Evolutionary conservation across 1,140 invertebrate species (phyloP).

Genomic region (Carposina sasakii): DNA sequence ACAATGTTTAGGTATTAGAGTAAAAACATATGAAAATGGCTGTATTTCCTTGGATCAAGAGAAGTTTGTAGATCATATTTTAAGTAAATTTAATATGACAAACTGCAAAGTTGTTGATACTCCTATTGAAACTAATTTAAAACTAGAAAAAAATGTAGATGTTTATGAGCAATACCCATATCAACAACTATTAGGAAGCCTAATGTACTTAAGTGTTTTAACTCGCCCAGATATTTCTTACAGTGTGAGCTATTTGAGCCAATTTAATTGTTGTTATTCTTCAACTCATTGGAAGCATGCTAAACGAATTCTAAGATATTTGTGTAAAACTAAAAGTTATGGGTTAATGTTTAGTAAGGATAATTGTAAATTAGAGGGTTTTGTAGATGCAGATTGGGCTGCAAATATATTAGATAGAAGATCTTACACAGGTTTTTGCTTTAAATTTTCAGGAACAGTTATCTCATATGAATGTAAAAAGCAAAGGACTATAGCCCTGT

Average conservation of each 20-base stretch:
- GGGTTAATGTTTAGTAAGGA: constrained; percentile 10
- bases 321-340: constrained; percentile 13
- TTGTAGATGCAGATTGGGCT: constrained; percentile 55
- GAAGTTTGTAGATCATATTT: constrained; percentile 26
- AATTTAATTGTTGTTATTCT: constrained; percentile 20
- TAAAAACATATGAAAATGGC: constrained; percentile 14
- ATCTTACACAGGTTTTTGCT: constrained; percentile 32
- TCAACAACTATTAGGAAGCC: constrained; percentile 18
- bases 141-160: constrained; percentile 11
- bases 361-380: constrained; percentile 24
- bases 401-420: constrained; percentile 26
- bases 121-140: constrained; percentile 20
- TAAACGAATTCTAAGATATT: constrained; percentile 13
- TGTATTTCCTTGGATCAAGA: constrained; percentile 20
- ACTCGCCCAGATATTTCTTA: constrained; percentile 20
- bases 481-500: constrained; percentile 22
- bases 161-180: constrained; percentile 13
- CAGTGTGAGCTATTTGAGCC: constrained; percentile 17
- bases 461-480: constrained; percentile 16
- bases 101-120: constrained; percentile 14
- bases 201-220: constrained; percentile 19
- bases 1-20: constrained; percentile 30
- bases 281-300: constrained; percentile 11
- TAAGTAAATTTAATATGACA: constrained; percentile 19
- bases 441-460: constrained; percentile 16